Conservation (phyloP, 1,140 invertebrate species). For the Drosophila punjabiensis region DNA sequence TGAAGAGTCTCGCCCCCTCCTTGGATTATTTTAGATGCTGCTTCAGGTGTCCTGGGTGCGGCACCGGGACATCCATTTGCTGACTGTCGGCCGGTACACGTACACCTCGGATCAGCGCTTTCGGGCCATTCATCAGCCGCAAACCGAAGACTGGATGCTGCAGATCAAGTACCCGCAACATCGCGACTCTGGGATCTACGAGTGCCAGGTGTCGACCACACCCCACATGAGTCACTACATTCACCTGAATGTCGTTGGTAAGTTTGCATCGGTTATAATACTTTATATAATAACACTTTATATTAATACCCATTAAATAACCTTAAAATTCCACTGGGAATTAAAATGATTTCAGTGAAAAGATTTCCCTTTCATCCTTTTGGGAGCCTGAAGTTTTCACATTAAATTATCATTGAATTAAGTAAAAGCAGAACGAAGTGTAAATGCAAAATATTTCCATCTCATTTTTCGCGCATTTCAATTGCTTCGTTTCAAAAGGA, state of each 20-base stretch:
- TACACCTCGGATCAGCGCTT: slow-evolving; percentile 96
- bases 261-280: slow-evolving; percentile 86
- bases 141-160: slow-evolving; percentile 95
- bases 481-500: slow-evolving; percentile 37
- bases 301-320: not conserved
- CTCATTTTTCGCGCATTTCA: slow-evolving; percentile 22
- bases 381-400: slow-evolving; percentile 9
- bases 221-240: slow-evolving; percentile 95
- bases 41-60: slow-evolving; percentile 96
- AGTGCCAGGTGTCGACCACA: slow-evolving; percentile 96
- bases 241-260: slow-evolving; percentile 94
- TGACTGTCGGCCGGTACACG: slow-evolving; percentile 95
- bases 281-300: not conserved
- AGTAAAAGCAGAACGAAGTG: slow-evolving; percentile 28
- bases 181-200: slow-evolving; percentile 93
- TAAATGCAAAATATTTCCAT: slow-evolving; percentile 32
- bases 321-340: not conserved
- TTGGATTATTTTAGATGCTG: slow-evolving; percentile 87
- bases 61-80: slow-evolving; percentile 94
- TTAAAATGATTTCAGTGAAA: not conserved
- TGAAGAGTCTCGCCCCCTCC: not conserved
- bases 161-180: slow-evolving; percentile 94
- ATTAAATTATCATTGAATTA: slow-evolving; percentile 37
- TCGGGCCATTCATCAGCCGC: slow-evolving; percentile 92
- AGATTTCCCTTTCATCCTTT: not conserved